Percentiles rank a stretch among this genome's conserved stretches.
phyloP scores from a whole-genome alignment of 2,113 vertebrate species.

The Eonycteris spelaea region DNA sequence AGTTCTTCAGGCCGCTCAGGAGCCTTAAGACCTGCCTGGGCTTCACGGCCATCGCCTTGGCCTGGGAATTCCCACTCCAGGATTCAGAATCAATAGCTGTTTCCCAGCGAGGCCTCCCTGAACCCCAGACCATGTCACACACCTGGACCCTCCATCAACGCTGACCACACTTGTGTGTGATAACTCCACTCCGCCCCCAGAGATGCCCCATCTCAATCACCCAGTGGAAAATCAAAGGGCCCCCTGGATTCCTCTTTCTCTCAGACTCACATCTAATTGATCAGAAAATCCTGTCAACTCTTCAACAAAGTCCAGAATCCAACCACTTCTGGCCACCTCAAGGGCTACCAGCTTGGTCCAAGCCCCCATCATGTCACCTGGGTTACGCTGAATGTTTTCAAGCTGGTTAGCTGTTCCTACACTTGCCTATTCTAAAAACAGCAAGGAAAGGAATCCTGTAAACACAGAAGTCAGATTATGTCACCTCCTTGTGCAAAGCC shows the following conservation, averaged over 20 bases:
- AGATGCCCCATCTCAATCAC: background rate
- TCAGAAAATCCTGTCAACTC: background rate
- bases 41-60: background rate
- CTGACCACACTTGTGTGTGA: rapidly evolving
- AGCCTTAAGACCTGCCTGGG: background rate
- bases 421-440: background rate
- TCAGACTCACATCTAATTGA: background rate
- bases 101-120: background rate
- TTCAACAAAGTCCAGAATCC: background rate
- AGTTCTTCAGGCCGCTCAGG: background rate
- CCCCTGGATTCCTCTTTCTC: background rate
- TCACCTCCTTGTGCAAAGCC: background rate
- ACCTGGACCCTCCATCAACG: background rate
- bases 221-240: background rate
- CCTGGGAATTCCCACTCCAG: background rate
- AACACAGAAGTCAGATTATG: background rate
- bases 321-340: background rate
- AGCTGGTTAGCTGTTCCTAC: background rate
- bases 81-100: background rate
- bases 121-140: background rate
- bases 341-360: background rate
- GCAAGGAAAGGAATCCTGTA: background rate
- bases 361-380: background rate
- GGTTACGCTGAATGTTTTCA: background rate
- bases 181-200: background rate